phyloP scores from a whole-genome alignment of 2,113 vertebrate species.

The Cyprinus carpio region DNA sequence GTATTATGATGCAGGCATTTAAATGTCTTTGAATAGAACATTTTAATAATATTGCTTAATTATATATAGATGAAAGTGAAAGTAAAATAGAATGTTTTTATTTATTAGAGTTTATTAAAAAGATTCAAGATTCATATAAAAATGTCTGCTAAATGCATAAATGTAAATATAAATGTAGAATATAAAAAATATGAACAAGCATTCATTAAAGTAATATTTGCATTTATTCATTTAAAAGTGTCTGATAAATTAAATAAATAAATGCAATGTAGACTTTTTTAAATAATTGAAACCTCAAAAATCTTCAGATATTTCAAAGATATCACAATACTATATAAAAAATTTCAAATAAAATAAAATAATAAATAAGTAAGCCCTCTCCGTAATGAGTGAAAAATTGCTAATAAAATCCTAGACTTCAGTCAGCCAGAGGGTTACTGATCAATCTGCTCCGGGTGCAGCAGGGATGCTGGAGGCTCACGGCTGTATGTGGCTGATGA shows the following conservation, averaged over 20 bases:
- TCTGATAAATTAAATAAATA: too few relatives aligned
- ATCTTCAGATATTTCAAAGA: not conserved
- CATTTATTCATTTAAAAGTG: too few relatives aligned
- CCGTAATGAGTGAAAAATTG: not conserved
- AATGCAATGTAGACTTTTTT: too few relatives aligned
- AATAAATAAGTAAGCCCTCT: not conserved
- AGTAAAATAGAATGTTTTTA: not conserved
- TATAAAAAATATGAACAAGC: not conserved
- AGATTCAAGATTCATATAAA: not conserved
- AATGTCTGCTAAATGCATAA: too few relatives aligned
- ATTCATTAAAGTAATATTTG: too few relatives aligned
- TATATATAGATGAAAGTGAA: not conserved
- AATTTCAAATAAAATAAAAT: too few relatives aligned
- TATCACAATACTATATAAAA: not conserved
- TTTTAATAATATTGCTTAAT: not conserved
- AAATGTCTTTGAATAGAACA: not conserved
- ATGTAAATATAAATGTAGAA: not conserved
- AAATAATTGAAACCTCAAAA: not conserved
- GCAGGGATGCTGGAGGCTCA: conserved; percentile 49
- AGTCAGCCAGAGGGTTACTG: not conserved
- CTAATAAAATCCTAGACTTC: not conserved
- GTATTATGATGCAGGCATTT: too few relatives aligned
- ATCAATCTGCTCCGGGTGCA: conserved; percentile 5
- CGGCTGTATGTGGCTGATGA: conserved; percentile 46
- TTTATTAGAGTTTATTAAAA: not conserved